These are phyloP conservation scores for Diploptera punctata DNA, from an alignment of 2,888 invertebrate genomes.

Conservation along the genomic window DNA sequence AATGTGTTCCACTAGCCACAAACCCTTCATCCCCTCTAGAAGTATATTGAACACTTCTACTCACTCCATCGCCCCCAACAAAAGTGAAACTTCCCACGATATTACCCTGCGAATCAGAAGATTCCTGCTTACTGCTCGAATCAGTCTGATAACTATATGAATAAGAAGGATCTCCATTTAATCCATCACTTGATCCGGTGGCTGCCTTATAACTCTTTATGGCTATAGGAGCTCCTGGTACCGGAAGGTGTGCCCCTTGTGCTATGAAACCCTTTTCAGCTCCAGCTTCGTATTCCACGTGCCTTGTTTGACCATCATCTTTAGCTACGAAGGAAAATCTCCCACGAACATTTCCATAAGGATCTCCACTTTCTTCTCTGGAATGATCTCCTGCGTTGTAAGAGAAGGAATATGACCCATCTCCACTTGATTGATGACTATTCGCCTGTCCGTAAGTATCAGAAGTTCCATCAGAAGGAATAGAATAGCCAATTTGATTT, in stretches of 20 bases:
- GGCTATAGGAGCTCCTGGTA: no score
- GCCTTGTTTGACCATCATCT: conserved; percentile 44
- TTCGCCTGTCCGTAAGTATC: background rate
- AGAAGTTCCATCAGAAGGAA: no score
- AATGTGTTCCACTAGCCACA: conserved; percentile 30
- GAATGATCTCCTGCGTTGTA: conserved; percentile 51
- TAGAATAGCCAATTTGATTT: no score
- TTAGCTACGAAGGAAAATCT: conserved; percentile 45
- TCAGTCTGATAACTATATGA: conserved; percentile 40
- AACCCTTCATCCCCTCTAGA: conserved; percentile 44
- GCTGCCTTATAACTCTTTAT: no score
- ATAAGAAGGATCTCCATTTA: conserved; percentile 34
- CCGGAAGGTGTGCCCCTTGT: conserved; percentile 46
- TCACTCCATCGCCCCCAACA: conserved; percentile 43
- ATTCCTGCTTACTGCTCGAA: conserved; percentile 43
- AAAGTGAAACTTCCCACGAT: conserved; percentile 48
- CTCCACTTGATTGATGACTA: conserved; percentile 4
- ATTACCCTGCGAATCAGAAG: conserved; percentile 48
- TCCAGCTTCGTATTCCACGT: conserved; percentile 45
- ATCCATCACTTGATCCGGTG: no score
- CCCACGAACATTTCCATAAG: conserved; percentile 48
- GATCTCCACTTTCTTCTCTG: conserved; percentile 51
- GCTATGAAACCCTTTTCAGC: conserved; percentile 46
- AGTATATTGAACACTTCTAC: conserved; percentile 44
- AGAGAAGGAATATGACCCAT: conserved; percentile 50